Conservation (phyloP, 2,888 invertebrate species). For the Protonemura montana region DNA sequence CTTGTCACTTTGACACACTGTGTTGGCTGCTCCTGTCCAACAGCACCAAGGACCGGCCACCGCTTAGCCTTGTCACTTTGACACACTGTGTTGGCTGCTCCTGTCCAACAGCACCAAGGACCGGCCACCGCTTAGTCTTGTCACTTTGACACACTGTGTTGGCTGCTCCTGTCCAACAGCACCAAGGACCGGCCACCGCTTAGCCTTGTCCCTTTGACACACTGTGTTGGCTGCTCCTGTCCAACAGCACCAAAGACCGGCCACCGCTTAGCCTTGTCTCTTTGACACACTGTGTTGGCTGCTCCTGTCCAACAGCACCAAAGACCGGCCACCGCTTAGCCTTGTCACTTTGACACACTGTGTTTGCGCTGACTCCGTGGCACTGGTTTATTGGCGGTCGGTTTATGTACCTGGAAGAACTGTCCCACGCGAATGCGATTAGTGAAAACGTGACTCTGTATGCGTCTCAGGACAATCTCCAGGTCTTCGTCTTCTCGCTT, state of each 20-base stretch:
- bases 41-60: too few relatives aligned
- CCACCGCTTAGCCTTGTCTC: too few relatives aligned
- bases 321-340: too few relatives aligned
- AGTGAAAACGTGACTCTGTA: conserved; percentile 74
- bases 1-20: too few relatives aligned
- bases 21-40: not conserved
- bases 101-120: too few relatives aligned
- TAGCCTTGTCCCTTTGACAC: too few relatives aligned
- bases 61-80: too few relatives aligned
- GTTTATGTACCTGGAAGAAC: conserved; percentile 68
- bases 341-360: too few relatives aligned
- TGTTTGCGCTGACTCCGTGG: not conserved
- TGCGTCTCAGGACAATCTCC: conserved; percentile 66
- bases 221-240: not conserved
- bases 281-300: not conserved
- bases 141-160: not conserved
- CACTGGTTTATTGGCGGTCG: not conserved
- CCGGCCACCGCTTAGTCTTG: too few relatives aligned
- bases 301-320: too few relatives aligned
- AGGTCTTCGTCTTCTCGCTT: conserved; percentile 63
- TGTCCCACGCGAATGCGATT: conserved; percentile 70
- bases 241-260: too few relatives aligned
- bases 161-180: not conserved
- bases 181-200: too few relatives aligned
- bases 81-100: not conserved